A percentile compares a stretch with the other conserved stretches of the same genome.
Evolutionary conservation across 2,113 vertebrate species (phyloP).

Genomic region (Chaenocephalus aceratus): DNA sequence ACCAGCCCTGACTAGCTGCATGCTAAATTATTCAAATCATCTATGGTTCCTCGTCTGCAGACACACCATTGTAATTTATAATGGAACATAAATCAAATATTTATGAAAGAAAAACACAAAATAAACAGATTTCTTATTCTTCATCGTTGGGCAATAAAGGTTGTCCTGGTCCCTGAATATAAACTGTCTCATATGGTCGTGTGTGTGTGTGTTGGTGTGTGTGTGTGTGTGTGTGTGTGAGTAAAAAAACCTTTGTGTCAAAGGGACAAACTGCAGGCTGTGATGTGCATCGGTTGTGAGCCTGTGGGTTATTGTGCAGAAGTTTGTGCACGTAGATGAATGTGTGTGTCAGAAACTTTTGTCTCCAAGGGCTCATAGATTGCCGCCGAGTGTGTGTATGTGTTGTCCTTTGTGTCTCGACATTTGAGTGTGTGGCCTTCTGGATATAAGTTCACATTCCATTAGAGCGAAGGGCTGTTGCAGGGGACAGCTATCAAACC

Average conservation of each 20-base stretch:
- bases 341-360: conserved; percentile 49
- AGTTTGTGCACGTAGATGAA: not conserved
- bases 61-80: conserved; percentile 53
- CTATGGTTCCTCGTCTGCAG: conserved; percentile 55
- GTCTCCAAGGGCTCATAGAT: conserved; percentile 48
- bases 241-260: conserved; percentile 12
- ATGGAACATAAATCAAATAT: conserved; percentile 74
- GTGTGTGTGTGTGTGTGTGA: conserved; percentile 3
- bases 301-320: conserved; percentile 12
- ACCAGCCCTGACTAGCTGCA: conserved; percentile 30
- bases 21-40: conserved; percentile 73
- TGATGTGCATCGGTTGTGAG: conserved; percentile 11
- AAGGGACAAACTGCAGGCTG: conserved; percentile 43
- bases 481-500: conserved; percentile 73
- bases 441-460: conserved; percentile 75
- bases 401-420: conserved; percentile 55
- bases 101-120: conserved; percentile 68
- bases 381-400: conserved; percentile 45
- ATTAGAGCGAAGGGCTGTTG: conserved; percentile 67
- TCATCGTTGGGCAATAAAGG: conserved; percentile 60
- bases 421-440: conserved; percentile 63
- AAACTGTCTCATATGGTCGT: conserved; percentile 54
- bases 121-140: conserved; percentile 71
- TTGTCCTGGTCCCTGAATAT: conserved; percentile 53
- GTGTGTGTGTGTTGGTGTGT: conserved; percentile 16